Evolutionary conservation across 2,888 invertebrate species (phyloP).

Genomic region (Microlaimidae sp.): DNA sequence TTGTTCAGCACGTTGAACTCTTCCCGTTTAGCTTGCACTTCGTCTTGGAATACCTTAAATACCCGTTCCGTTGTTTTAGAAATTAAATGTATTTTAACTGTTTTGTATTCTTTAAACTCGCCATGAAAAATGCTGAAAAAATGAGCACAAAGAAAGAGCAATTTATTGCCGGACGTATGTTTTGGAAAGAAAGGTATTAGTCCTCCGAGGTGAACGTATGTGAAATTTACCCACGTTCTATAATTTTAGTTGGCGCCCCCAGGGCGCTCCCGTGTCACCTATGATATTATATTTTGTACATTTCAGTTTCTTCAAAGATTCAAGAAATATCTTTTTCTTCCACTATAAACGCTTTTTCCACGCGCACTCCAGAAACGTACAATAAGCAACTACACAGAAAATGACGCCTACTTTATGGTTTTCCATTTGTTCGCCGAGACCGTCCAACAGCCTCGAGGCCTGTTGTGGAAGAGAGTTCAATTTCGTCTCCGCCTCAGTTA

Average conservation of each 20-base stretch:
- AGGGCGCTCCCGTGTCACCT: no score
- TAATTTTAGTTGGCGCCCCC: no score
- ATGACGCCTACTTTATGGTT: slow-evolving; percentile 60
- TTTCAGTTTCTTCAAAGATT: no score
- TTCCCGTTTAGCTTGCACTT: slow-evolving; percentile 76
- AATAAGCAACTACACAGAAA: no score
- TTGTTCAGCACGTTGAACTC: slow-evolving; percentile 86
- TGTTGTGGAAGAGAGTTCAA: slow-evolving; percentile 67
- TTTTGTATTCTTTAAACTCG: no score
- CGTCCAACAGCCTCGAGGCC: slow-evolving; percentile 73
- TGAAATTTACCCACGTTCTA: no score
- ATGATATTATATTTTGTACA: no score
- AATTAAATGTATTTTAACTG: no score
- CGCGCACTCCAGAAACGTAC: no score
- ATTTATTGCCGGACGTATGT: not conserved
- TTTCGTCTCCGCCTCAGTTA: slow-evolving; percentile 80
- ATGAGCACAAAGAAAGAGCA: not conserved
- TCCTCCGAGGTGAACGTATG: not conserved
- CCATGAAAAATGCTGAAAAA: no score
- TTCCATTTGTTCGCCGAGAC: slow-evolving; percentile 79
- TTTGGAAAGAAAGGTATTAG: not conserved
- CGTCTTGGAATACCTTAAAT: slow-evolving; percentile 61
- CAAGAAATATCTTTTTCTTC: no score
- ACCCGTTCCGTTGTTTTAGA: slow-evolving; percentile 5
- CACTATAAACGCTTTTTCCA: no score